Evolutionary conservation across 2,113 vertebrate genomes (phyloP), one percentile per base, ranked within the genome.

Genomic region (Cololabis saira): DNA sequence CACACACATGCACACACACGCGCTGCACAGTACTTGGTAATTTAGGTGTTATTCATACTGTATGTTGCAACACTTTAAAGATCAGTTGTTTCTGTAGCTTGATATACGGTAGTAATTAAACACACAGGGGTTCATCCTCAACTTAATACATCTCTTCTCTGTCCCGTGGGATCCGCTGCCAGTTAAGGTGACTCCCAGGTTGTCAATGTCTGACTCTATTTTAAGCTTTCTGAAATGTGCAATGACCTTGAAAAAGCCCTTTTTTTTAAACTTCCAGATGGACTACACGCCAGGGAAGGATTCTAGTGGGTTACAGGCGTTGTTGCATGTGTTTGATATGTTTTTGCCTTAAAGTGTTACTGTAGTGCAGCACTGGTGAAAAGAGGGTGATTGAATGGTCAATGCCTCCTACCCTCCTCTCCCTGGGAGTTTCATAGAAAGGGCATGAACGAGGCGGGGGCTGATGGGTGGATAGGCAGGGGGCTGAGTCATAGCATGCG

Each of bases 321-420:
- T 69, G 74, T 62, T 77, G 74, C 76, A 71, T 51, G 10, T 81
- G 75, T 80, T 56, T 75, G 58, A 49, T 70, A 16, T 59, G 74
- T 60, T 60, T 33, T 61, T n/a, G 63, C 80, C 75, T 69, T 61
- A 82, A 77, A 72, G 80, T 62, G 80, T 74, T 57, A 55, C 19
- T 50, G 82, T 47, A 68, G 70, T 52, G 82, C 44, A 68, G 70
- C 45, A 51, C 27, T 44, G 41, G 53, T 56, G 68, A 79, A 78
- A 82, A 82, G 78, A 76, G 65, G 87, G 84, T 90, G 85, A 87
- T 71, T 63, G 82, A 71, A 78, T 80, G 87, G 88, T 85, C 89
- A 83, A 61, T 59, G 76, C 71, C 64, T 67, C 15, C 44, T 24
- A 78, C 70, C 19, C n/a, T 67, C 16, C 65, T 58, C 79, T 74